Evolutionary conservation across 2,113 vertebrate genomes (phyloP).

Genomic region (Sinocyclocheilus maitianheensis): DNA sequence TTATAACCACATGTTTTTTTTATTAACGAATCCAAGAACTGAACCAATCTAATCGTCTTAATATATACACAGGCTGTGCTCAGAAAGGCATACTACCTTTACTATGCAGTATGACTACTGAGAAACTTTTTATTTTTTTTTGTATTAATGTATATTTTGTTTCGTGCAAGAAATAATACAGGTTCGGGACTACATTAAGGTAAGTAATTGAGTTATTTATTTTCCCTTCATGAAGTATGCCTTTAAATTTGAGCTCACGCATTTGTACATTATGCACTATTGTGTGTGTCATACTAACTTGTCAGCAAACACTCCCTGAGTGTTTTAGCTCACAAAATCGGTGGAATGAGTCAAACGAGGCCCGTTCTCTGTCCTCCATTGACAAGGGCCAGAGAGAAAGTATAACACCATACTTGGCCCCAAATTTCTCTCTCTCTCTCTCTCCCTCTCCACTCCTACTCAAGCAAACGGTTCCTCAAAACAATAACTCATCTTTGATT

Average conservation of each 20-base stretch:
- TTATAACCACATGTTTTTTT: neutral
- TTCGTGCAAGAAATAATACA: no score
- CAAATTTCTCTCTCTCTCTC: slow-evolving; percentile 3
- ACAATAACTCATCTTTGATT: slow-evolving; percentile 56
- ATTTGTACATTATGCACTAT: neutral
- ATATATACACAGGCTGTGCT: neutral
- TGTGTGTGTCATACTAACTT: slow-evolving; percentile 3
- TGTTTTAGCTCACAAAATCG: neutral
- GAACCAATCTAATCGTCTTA: neutral
- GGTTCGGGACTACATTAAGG: no score
- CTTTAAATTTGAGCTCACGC: neutral
- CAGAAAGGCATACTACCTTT: neutral
- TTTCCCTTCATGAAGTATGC: neutral
- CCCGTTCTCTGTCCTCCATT: neutral
- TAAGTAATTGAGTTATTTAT: no score
- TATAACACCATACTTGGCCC: neutral
- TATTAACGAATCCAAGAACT: neutral
- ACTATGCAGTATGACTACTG: neutral
- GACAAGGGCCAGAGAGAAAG: neutral
- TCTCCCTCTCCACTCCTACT: slow-evolving; percentile 38
- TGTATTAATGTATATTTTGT: no score
- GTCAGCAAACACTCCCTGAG: slow-evolving; percentile 15
- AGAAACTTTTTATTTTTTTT: neutral
- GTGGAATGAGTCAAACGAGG: neutral
- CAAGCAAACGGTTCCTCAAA: slow-evolving; percentile 40